phyloP scores from a whole-genome alignment of 2,113 vertebrate genomes.

The Kobus ellipsiprymnus region DNA sequence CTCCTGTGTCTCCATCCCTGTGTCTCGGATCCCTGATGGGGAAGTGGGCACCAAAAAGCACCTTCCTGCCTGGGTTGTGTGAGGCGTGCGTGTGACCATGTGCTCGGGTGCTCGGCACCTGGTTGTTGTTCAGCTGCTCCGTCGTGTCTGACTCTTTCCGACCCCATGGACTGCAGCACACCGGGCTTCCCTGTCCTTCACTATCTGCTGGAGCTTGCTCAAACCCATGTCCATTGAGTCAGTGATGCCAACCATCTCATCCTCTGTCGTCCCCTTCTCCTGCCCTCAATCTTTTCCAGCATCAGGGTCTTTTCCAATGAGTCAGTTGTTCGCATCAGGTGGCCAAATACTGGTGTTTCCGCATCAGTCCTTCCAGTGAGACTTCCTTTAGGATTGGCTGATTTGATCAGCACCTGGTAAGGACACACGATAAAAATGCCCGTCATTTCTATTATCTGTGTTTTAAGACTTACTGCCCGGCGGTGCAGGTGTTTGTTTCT shows the following conservation, averaged over 20 bases:
- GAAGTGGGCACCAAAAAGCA: rapidly evolving
- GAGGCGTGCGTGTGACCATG: rapidly evolving
- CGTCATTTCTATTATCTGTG: rapidly evolving
- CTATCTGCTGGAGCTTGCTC: background rate
- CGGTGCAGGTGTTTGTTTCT: rapidly evolving
- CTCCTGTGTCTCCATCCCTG: background rate
- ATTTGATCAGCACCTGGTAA: background rate
- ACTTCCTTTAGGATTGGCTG: background rate
- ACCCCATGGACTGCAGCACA: background rate
- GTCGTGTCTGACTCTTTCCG: rapidly evolving
- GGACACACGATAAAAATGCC: rapidly evolving
- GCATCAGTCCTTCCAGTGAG: background rate
- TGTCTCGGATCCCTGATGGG: background rate
- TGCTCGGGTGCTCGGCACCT: background rate
- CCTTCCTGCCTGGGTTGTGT: background rate
- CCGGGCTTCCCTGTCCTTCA: background rate
- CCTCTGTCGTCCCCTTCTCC: background rate
- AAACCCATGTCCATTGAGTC: background rate
- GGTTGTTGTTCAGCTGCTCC: background rate
- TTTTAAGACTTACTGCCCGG: rapidly evolving
- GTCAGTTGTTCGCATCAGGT: background rate
- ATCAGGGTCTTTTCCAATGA: background rate
- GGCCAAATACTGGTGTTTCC: background rate
- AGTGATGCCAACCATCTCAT: background rate
- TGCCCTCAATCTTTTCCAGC: background rate